Evolutionary conservation across 2,888 invertebrate genomes (phyloP).

Genomic region (Mesoligia furuncula): DNA sequence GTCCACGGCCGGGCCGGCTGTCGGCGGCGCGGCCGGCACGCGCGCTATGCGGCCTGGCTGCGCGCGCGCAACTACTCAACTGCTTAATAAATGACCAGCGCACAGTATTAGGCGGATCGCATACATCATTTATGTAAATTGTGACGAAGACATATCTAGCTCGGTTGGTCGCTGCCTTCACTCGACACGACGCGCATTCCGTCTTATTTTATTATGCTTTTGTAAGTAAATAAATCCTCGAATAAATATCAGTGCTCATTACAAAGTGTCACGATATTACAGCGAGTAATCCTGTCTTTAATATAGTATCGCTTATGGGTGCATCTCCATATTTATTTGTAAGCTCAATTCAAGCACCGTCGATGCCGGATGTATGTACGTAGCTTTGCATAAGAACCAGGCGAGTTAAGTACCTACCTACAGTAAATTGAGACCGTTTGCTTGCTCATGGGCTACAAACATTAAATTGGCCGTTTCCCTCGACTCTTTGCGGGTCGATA

Average conservation of each 20-base stretch:
- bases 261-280: slow-evolving; percentile 67
- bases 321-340: slow-evolving; percentile 55
- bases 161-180: slow-evolving; percentile 82
- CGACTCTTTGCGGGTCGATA: slow-evolving; percentile 39
- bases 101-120: slow-evolving; percentile 88
- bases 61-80: slow-evolving; percentile 78
- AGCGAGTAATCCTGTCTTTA: slow-evolving; percentile 55
- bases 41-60: slow-evolving; percentile 85
- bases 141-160: slow-evolving; percentile 90
- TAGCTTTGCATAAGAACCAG: slow-evolving; percentile 59
- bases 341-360: slow-evolving; percentile 34
- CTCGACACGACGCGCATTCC: slow-evolving; percentile 88
- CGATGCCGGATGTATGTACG: slow-evolving; percentile 57
- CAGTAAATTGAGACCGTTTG: slow-evolving; percentile 57
- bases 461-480: slow-evolving; percentile 58
- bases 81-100: slow-evolving; percentile 88
- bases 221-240: slow-evolving; percentile 79
- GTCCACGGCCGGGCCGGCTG: slow-evolving; percentile 81
- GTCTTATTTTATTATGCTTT: slow-evolving; percentile 77
- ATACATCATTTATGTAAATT: slow-evolving; percentile 91
- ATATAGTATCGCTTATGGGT: slow-evolving; percentile 36
- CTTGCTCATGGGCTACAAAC: slow-evolving; percentile 55
- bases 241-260: slow-evolving; percentile 73
- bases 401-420: slow-evolving; percentile 33
- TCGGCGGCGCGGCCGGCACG: slow-evolving; percentile 85